phyloP scores from a whole-genome alignment of 2,888 invertebrate genomes.

The Erebia aethiops region DNA sequence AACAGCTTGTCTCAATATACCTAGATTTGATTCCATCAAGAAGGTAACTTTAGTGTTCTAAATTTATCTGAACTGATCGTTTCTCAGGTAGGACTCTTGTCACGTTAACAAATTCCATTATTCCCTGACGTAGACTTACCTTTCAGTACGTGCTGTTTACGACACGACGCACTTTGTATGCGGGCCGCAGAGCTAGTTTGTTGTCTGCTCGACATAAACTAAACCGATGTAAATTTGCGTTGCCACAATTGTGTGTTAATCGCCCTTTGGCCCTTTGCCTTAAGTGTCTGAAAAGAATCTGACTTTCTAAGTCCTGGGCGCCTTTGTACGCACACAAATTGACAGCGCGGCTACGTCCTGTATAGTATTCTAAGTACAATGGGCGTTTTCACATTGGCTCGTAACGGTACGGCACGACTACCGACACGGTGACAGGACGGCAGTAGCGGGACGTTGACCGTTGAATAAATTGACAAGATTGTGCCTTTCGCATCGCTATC shows the following conservation, averaged over 20 bases:
- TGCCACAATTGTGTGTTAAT: conserved; percentile 47
- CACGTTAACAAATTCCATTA: conserved; percentile 41
- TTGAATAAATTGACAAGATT: no score
- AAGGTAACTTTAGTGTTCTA: not conserved
- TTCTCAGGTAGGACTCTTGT: conserved; percentile 20
- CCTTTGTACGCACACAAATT: conserved; percentile 38
- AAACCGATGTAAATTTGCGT: conserved; percentile 42
- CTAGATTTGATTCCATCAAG: no score
- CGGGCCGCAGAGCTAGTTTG: conserved; percentile 40
- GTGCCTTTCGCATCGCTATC: no score
- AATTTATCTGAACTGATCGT: not conserved
- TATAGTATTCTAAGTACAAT: conserved; percentile 12
- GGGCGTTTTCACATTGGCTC: no score
- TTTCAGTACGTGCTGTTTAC: conserved; percentile 37
- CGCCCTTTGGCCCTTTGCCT: conserved; percentile 38
- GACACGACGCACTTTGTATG: conserved; percentile 41
- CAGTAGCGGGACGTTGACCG: no score
- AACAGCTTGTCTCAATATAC: no score
- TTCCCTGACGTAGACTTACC: conserved; percentile 36
- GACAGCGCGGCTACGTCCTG: conserved; percentile 28
- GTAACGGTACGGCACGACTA: no score
- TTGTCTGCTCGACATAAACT: conserved; percentile 43
- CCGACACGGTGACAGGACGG: no score
- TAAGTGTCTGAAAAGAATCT: conserved; percentile 37
- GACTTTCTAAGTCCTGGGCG: conserved; percentile 34